Evolutionary conservation across 2,113 vertebrate species (phyloP), one percentile per base, ranked within the genome.

Genomic region (Rostratula benghalensis): DNA sequence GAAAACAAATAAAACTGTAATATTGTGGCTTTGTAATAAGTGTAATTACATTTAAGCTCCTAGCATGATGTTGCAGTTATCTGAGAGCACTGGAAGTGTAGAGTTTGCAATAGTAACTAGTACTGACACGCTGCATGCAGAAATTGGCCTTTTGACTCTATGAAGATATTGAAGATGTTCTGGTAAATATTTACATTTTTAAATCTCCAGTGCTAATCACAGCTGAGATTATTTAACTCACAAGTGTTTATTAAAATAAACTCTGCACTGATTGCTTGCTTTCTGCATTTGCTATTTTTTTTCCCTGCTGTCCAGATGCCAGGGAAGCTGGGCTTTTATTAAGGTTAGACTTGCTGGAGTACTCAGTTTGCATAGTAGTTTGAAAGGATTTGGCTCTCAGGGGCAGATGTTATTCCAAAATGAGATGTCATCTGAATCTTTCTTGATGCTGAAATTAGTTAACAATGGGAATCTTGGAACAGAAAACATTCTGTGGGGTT

Each of bases 121-220:
- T 19, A n/a, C 67, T 46, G 60, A 51, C 48, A 74, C 0, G 5
- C 83, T 18, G 87, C 51, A 8, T 3, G 12, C 59, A 89, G 65
- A 89, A 67, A 91, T 57, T 75, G 65, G 87, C 91, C 94, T 93
- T 95, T 64, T 60, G 83, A 70, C 91, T 84, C 77, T 51, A 6
- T 0, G 24, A 79, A 65, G 77, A 82, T 89, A 83, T 60, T 84
- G 89, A 91, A 93, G 89, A 93, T 64, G 61, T 71, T 92, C 94
- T 87, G 87, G 89, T 94, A 95, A 96, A 95, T 95, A 95, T 94
- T 96, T 92, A 94, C 83, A 73, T 84, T 95, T 96, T 75, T 81
- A 39, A 70, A 96, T 87, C 91, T 63, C 83, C 94, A 81, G 80
- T 50, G 69, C 77, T 97, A 93, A 96, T 95, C 93, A 95, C 80